Evolutionary conservation across 1,140 invertebrate genomes (phyloP), one percentile per base, ranked within the genome.

Genomic region (Copidosoma floridanum): DNA sequence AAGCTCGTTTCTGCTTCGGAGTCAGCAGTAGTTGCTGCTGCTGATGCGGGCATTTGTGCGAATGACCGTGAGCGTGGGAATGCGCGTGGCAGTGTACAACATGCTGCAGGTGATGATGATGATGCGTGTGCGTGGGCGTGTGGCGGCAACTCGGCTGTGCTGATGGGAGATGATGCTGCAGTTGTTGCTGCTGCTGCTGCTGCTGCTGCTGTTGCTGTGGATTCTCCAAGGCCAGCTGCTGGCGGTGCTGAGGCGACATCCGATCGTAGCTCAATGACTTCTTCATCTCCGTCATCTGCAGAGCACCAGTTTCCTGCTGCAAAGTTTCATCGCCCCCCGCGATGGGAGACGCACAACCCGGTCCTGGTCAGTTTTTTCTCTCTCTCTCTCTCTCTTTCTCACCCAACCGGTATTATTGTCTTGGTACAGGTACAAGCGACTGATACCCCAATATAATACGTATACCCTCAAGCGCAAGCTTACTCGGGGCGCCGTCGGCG

Each of bases 281-380:
- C 75, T 83, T 81, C 75, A 84, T 80, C 75, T 85, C 84, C 69
- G 83, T 82, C 79, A 85, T 84, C 71, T 83, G 82, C 62, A 85
- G 75, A 60, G 84, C 79, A 65, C 83, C 83, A 74, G 82, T 82
- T 69, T 84, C 83, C 80, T 84, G 79, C 77, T 77, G 66, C 68
- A 61, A 66, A 58, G 26, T 20, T 35, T 20, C 29, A 37, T n/a
- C n/a, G n/a, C n/a, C n/a, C n/a, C n/a, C n/a, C n/a, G n/a, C n/a
- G n/a, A n/a, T n/a, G n/a, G n/a, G n/a, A n/a, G n/a, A n/a, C n/a
- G n/a, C n/a, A n/a, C n/a, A n/a, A n/a, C n/a, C n/a, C n/a, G n/a
- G n/a, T n/a, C n/a, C n/a, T n/a, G n/a, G n/a, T n/a, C n/a, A n/a
- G n/a, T n/a, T n/a, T n/a, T n/a, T n/a, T n/a, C n/a, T n/a, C n/a